Conservation (phyloP, 2,113 vertebrate species). For the Gnathonemus echidnorhynchus region DNA sequence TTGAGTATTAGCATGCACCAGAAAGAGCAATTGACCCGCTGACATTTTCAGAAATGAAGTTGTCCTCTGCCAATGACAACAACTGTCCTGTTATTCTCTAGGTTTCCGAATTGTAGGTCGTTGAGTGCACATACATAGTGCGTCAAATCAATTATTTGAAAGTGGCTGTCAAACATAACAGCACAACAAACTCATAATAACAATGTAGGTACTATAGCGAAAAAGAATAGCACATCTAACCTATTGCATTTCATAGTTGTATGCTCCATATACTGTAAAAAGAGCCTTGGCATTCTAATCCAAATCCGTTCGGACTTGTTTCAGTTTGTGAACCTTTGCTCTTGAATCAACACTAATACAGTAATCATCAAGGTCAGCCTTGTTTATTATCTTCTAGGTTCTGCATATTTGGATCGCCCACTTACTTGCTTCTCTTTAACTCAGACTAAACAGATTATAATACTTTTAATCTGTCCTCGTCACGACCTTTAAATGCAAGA, state of each 20-base stretch:
- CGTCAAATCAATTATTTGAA: not conserved
- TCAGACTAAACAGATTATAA: not conserved
- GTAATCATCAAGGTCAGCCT: not conserved
- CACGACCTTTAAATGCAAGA: not conserved
- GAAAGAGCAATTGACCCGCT: not conserved
- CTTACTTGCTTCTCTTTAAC: not conserved
- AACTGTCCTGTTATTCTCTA: not conserved
- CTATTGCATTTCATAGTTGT: not conserved
- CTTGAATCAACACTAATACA: not conserved
- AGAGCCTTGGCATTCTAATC: not conserved
- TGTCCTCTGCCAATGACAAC: not conserved
- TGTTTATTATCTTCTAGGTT: not conserved
- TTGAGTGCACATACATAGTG: not conserved
- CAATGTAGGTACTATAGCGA: not conserved
- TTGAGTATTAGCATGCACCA: not conserved
- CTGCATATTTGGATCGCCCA: not conserved
- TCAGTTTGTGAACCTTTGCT: not conserved
- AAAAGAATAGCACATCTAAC: not conserved
- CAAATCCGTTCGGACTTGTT: not conserved
- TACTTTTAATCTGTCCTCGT: not conserved
- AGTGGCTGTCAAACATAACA: not conserved
- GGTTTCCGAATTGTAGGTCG: not conserved
- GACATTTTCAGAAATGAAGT: not conserved
- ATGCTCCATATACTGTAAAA: not conserved
- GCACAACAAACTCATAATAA: not conserved